Conservation (phyloP, 2,113 vertebrate species). For the Cairina moschata region DNA sequence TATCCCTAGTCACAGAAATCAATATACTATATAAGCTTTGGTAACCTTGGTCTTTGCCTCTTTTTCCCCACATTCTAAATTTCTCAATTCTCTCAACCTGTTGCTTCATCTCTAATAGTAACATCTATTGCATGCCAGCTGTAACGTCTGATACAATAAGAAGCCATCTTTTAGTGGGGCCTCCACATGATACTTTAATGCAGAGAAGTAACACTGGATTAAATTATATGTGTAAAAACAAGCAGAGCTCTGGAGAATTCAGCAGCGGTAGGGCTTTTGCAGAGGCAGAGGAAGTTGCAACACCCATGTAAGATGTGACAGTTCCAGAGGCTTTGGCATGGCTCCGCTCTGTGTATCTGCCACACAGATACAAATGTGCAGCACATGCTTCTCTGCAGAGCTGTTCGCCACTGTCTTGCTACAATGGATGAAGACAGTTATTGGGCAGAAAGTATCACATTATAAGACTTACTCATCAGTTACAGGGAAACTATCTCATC, state of each 20-base stretch:
- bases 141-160: neutral
- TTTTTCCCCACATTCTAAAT: neutral
- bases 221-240: conserved; percentile 8
- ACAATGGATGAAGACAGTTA: neutral
- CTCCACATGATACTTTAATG: neutral
- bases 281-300: conserved; percentile 61
- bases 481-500: neutral
- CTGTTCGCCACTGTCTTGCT: conserved; percentile 31
- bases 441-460: neutral
- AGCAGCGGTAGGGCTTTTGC: conserved; percentile 36
- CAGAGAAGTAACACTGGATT: conserved; percentile 10
- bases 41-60: neutral
- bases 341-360: neutral
- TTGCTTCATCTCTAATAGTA: neutral
- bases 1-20: neutral
- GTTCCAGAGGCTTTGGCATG: conserved; percentile 64
- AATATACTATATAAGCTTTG: neutral
- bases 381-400: conserved; percentile 11
- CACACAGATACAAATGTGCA: conserved; percentile 21
- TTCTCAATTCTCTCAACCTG: conserved; percentile 1
- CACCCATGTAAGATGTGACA: conserved; percentile 61
- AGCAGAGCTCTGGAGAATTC: conserved; percentile 31
- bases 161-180: neutral
- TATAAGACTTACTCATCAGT: neutral
- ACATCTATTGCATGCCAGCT: neutral